Base-by-base conservation (phyloP, 2,888 invertebrate species). In the Mantis religiosa region DNA sequence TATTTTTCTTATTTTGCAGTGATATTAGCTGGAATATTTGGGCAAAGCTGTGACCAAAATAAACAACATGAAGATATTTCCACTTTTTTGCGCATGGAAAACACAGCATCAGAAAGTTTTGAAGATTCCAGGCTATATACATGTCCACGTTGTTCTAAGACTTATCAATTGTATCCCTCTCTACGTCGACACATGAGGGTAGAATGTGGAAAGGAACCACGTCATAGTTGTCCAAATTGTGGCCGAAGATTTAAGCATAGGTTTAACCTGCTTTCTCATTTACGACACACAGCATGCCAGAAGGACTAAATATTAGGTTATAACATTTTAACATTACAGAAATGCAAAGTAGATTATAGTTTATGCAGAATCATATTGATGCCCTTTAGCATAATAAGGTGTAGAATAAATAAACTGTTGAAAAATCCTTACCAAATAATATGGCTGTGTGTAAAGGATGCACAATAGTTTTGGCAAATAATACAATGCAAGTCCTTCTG, bases 201-300 rank as follows among this genome's bases (percentile, higher is more conserved):
- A n/a, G 94, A 94, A 84, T 94, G 94, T 89, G 93, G 93, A 7
- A 93, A 93, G 89, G 93, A 92, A 83, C 93, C 93, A 89, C 92
- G 91, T 90, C 93, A 92, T 89, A 90, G 92, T 0, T 94, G 94
- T 91, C 91, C 91, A 82, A 90, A 91, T 6, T 94, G 94, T 91
- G 91, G 92, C 12, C 92, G 92, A 84, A 92, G 92, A 90, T 94
- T 93, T 90, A 94, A 93, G 89, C 93, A 94, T 89, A 88, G 89
- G 47, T 89, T 90, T 87, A 89, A 90, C 54, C 84, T 90, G 7
- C 14, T 82, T 27, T 30, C 28, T 41, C 89, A 89, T 84, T 28
- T 89, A 4, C 86, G 89, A 41, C 82, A 89, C 54, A 83, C 25
- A 7, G 86, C 71, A 25, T 89, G 89, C 82, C 83, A 30, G 28